A percentile compares a stretch with the other conserved stretches of the same genome.
Evolutionary conservation across 2,797 vertebrate species (phyloP).

Genomic region (Coregonus suidteri): DNA sequence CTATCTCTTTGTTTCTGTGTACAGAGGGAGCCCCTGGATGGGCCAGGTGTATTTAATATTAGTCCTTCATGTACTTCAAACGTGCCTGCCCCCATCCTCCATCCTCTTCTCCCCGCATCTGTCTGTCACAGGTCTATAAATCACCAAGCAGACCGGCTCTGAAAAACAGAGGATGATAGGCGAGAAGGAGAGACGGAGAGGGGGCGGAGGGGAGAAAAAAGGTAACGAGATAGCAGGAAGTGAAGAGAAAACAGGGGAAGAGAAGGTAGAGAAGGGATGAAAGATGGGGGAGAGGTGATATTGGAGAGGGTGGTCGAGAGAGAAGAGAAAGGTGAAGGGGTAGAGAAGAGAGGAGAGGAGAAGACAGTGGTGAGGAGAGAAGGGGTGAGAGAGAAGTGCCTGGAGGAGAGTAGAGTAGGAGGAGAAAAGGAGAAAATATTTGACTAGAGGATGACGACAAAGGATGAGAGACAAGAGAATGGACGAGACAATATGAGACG

Average conservation of each 20-base stretch:
- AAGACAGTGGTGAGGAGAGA: not conserved
- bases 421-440: not conserved
- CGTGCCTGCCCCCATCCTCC: constrained; percentile 55
- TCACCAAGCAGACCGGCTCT: constrained; percentile 50
- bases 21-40: constrained; percentile 65
- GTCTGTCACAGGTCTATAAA: constrained; percentile 57
- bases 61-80: constrained; percentile 80
- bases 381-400: not conserved
- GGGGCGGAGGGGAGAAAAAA: constrained; percentile 12
- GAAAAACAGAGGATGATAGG: constrained; percentile 26
- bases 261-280: not conserved
- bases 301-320: constrained; percentile 8
- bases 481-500: no score
- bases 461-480: no score
- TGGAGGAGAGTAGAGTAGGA: not conserved
- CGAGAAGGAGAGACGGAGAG: constrained; percentile 19
- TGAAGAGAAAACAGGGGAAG: not conserved
- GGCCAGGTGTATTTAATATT: constrained; percentile 85
- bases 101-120: constrained; percentile 42
- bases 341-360: not conserved
- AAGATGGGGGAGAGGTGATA: no score
- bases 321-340: constrained; percentile 7
- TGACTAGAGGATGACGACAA: constrained; percentile 14
- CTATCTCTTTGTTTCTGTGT: constrained; percentile 71
- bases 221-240: constrained; percentile 10